Percentiles rank a stretch among this genome's conserved stretches.
Conservation (phyloP, 2,797 vertebrate genomes). For the Poeciliopsis presidionis region DNA sequence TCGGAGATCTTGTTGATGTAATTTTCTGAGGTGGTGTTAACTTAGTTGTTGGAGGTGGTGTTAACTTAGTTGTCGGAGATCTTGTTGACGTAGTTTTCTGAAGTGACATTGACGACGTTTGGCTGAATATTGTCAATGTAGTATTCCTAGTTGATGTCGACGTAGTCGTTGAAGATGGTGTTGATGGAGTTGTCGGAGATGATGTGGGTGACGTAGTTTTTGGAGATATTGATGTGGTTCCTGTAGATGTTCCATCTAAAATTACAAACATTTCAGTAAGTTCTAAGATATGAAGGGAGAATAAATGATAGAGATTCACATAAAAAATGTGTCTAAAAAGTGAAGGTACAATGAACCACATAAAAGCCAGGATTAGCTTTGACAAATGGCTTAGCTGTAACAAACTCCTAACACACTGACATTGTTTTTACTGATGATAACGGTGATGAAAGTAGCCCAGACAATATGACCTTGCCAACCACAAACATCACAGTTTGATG, state of each 20-base stretch:
- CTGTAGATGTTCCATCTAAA: neutral
- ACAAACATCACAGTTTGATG: neutral
- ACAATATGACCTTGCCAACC: no score
- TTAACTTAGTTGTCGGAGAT: neutral
- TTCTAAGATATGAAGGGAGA: neutral
- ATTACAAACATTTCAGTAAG: conserved; percentile 4
- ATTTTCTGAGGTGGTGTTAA: no score
- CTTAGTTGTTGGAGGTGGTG: neutral
- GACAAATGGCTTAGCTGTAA: neutral
- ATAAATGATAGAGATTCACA: neutral
- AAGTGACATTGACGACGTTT: rapidly evolving
- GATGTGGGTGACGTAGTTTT: neutral
- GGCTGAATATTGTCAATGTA: neutral
- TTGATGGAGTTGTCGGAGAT: neutral
- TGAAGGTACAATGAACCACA: neutral
- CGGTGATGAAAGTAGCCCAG: no score
- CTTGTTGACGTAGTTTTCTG: neutral
- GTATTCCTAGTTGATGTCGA: neutral
- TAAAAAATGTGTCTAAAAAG: neutral
- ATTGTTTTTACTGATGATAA: no score
- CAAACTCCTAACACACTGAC: neutral
- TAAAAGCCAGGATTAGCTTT: neutral
- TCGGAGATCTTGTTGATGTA: rapidly evolving
- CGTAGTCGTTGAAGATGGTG: neutral
- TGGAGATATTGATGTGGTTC: neutral